Evolutionary conservation across 2,113 vertebrate genomes (phyloP).

Genomic region (Prunella fulvescens): DNA sequence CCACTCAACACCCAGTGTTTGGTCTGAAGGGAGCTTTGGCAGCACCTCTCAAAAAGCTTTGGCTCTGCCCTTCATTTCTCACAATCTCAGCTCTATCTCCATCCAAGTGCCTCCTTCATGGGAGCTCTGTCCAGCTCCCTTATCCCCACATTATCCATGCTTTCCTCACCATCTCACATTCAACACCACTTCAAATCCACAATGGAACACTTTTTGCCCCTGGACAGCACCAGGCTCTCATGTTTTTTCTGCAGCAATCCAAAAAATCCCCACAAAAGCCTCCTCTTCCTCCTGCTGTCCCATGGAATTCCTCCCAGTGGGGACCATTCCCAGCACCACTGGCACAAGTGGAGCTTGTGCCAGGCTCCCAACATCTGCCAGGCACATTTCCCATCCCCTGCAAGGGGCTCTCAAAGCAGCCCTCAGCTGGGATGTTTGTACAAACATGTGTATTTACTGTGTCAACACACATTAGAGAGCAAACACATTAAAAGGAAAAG

Average conservation of each 20-base stretch:
- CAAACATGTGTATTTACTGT: slow-evolving; percentile 43
- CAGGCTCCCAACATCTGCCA: slow-evolving; percentile 47
- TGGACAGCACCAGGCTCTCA: rapidly evolving
- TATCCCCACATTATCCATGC: not conserved
- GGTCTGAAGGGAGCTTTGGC: not conserved
- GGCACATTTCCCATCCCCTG: slow-evolving; percentile 7
- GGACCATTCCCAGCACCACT: not conserved
- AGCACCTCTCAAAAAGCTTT: not conserved
- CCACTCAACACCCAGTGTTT: not conserved
- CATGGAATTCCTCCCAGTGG: rapidly evolving
- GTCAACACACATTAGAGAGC: slow-evolving; percentile 33
- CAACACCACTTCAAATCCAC: not conserved
- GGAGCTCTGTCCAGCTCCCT: not conserved
- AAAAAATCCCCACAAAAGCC: not conserved
- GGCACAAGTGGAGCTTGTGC: not conserved
- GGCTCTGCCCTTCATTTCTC: not conserved
- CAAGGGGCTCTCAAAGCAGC: not conserved
- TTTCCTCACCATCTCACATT: not conserved
- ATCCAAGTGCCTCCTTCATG: not conserved
- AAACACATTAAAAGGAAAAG: slow-evolving; percentile 54
- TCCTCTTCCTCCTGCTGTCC: not conserved
- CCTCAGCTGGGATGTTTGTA: slow-evolving; percentile 25
- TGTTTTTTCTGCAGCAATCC: not conserved
- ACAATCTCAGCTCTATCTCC: not conserved
- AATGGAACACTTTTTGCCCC: not conserved